A percentile compares a stretch with the other conserved stretches of the same genome.
phyloP scores from a whole-genome alignment of 92 coral and sea anemone species.

The Palythoa grandiflora region DNA sequence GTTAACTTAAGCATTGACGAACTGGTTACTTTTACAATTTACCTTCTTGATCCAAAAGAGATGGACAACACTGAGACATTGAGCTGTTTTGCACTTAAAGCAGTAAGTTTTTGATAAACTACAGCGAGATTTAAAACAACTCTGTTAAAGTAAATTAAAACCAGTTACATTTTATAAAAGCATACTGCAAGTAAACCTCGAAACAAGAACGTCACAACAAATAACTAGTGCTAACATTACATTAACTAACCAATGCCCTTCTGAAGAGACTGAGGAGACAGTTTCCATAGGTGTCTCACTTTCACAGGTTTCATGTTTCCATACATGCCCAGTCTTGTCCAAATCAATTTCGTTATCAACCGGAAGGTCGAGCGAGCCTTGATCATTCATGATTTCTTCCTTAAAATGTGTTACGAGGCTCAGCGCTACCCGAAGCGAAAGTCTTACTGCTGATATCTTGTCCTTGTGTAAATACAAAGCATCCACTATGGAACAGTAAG shows the following conservation, averaged over 20 bases:
- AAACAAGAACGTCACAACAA: background rate
- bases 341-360: slow-evolving; percentile 16
- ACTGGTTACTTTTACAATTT: too few relatives aligned
- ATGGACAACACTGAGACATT: too few relatives aligned
- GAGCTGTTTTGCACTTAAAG: too few relatives aligned
- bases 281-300: slow-evolving; percentile 3
- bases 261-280: background rate
- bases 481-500: slow-evolving; percentile 34
- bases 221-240: background rate
- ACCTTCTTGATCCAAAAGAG: too few relatives aligned
- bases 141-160: too few relatives aligned
- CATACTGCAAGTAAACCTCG: too few relatives aligned
- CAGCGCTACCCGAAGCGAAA: slow-evolving; percentile 10
- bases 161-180: too few relatives aligned
- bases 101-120: too few relatives aligned
- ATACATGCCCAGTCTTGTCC: background rate
- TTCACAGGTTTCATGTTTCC: background rate
- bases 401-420: slow-evolving; percentile 34
- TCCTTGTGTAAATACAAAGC: slow-evolving; percentile 13
- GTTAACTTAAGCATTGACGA: too few relatives aligned
- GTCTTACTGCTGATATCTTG: slow-evolving; percentile 13
- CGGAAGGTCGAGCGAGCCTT: slow-evolving; percentile 5
- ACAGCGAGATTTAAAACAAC: too few relatives aligned
- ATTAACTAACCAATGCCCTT: background rate
- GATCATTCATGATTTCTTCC: background rate